phyloP scores from a whole-genome alignment of 1,140 invertebrate species.

The Brachionus asplanchnoidis region DNA sequence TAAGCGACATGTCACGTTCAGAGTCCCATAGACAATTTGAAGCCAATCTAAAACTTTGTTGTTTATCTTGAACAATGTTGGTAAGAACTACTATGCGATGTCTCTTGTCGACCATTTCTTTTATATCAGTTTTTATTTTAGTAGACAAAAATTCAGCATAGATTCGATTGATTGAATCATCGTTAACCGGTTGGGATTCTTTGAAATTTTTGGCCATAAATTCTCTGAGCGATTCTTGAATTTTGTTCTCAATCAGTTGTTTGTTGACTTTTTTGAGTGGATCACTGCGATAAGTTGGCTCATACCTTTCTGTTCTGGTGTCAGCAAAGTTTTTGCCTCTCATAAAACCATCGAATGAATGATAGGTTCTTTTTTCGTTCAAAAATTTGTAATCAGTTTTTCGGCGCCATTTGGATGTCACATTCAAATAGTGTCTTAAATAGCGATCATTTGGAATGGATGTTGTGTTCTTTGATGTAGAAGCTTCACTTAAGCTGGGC shows the following conservation, averaged over 20 bases:
- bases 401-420: background rate
- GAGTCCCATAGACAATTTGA: background rate
- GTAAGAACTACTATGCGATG: background rate
- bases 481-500: background rate
- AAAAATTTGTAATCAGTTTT: background rate
- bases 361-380: background rate
- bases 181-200: background rate
- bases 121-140: background rate
- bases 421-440: background rate
- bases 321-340: background rate
- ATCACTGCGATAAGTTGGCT: background rate
- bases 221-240: background rate
- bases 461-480: background rate
- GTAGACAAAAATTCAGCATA: background rate
- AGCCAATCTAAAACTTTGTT: background rate
- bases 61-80: background rate
- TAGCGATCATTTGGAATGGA: background rate
- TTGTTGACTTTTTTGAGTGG: background rate
- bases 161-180: background rate
- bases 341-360: background rate
- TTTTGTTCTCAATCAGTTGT: background rate
- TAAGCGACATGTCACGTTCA: background rate
- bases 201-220: background rate
- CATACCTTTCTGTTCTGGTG: background rate
- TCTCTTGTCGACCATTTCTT: background rate